Percentiles rank a stretch among this genome's conserved stretches.
These are phyloP conservation scores for Syngnathus acus DNA, from an alignment of 2,797 vertebrate genomes.

Conservation along the genomic window DNA sequence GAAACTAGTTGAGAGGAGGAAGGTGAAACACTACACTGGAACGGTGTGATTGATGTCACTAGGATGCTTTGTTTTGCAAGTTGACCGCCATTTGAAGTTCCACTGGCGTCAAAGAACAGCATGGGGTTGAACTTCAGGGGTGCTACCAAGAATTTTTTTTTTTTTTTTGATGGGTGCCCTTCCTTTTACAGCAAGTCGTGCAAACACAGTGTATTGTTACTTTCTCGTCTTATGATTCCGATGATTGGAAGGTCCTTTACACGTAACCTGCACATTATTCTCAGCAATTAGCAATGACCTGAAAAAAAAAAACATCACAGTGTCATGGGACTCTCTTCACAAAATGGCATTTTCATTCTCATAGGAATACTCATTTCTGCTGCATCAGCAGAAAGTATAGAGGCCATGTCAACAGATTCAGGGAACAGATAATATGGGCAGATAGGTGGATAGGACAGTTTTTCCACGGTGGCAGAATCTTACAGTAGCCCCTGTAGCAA, in stretches of 20 bases:
- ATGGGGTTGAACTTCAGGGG: neutral
- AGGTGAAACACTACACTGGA: neutral
- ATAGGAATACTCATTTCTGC: constrained; percentile 47
- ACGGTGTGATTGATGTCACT: neutral
- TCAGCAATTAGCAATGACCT: constrained; percentile 1
- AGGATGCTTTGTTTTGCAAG: neutral
- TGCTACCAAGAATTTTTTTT: neutral
- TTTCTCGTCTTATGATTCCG: neutral
- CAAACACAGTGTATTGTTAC: neutral
- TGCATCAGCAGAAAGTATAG: constrained; percentile 53
- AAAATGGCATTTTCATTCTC: constrained; percentile 3
- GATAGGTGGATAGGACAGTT: constrained; percentile 59
- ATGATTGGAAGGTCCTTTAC: neutral
- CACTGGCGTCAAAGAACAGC: neutral
- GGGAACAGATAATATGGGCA: constrained; percentile 62
- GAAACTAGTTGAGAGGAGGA: neutral
- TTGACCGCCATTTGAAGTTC: neutral
- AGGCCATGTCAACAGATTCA: constrained; percentile 68
- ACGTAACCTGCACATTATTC: neutral
- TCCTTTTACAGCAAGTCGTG: neutral
- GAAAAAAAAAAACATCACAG: neutral
- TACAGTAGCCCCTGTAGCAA: constrained; percentile 58
- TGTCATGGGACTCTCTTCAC: neutral
- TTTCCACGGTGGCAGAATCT: constrained; percentile 59
- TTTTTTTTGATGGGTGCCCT: neutral